phyloP scores from a whole-genome alignment of 1,140 invertebrate genomes.

The Colletes gigas region DNA sequence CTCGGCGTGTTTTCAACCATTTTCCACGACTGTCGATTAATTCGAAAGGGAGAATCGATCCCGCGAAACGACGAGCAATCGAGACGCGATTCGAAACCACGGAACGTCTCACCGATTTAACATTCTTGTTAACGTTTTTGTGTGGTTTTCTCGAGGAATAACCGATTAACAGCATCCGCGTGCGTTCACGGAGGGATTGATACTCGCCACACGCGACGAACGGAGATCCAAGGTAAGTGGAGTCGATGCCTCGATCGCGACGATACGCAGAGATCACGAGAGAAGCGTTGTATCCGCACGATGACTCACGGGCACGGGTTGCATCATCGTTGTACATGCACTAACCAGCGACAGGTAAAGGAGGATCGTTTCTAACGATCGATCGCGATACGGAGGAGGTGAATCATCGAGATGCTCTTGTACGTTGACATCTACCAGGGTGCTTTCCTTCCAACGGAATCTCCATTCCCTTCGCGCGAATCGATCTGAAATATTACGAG shows the following conservation, averaged over 20 bases:
- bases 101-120: slow-evolving; percentile 3
- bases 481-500: neutral
- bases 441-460: neutral
- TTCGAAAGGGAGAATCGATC: too few species aligned
- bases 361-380: neutral
- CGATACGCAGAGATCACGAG: neutral
- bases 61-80: too few species aligned
- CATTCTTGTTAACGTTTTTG: slow-evolving; percentile 28
- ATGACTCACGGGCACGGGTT: slow-evolving; percentile 16
- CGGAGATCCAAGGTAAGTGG: slow-evolving; percentile 53
- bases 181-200: slow-evolving; percentile 10
- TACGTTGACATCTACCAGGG: slow-evolving; percentile 8
- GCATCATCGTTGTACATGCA: slow-evolving; percentile 1
- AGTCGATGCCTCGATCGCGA: neutral
- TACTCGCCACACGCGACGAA: neutral
- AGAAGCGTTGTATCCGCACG: slow-evolving; percentile 4
- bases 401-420: slow-evolving; percentile 22
- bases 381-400: neutral
- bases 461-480: neutral
- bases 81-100: neutral
- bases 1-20: slow-evolving; percentile 2
- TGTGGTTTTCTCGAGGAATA: slow-evolving; percentile 43
- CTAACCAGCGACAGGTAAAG: slow-evolving; percentile 22
- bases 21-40: neutral
- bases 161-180: slow-evolving; percentile 61